Evolutionary conservation across 2,113 vertebrate genomes (phyloP), one percentile per base, ranked within the genome.

Genomic region (Cyanoramphus novaezelandiae): DNA sequence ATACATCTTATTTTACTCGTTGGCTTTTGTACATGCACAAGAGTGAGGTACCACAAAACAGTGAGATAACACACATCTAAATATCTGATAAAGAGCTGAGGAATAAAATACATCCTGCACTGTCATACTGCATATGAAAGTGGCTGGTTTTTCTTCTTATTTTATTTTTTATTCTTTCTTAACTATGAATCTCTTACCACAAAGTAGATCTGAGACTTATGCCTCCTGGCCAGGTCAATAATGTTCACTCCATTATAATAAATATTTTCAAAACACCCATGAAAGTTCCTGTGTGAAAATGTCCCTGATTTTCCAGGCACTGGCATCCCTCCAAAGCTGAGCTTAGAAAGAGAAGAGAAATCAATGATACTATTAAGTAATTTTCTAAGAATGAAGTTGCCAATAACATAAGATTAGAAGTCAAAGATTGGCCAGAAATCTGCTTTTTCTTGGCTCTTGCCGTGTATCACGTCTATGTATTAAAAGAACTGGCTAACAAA

Each of bases 261-360:
- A 71, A 99, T 97, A 93, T 99, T 99, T 97, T 99, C 99, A 96
- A 99, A 97, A 97, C 99, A 99, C 59, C 99, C 99, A 46, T 98
- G 95, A 95, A 99, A 99, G 92, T 99, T 98, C 85, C 96, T 98
- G 80, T 87, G 98, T 88, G 98, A 97, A 35, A 98, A 96, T 70
- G 97, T 97, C 93, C 98, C 98, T 94, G 96, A 98, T 96, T 99
- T 98, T 91, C 97, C 98, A 86, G 98, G 98, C 82, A 97, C 95
- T 97, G 98, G 98, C 71, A 98, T 98, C 81, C 98, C 98, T 97
- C 99, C 99, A 96, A 99, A 98, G 94, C 98, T 99, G 98, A 99
- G 98, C 99, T 99, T 98, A 98, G 98, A 98, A 98, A 98, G 96
- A 98, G 96, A 98, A 98, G 76, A 98, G 68, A 98, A 98, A 98